Percentiles rank a stretch among this genome's conserved stretches.
These are phyloP conservation scores for Pseudonaja textilis DNA, from an alignment of 2,113 vertebrate genomes.

Conservation along the genomic window DNA sequence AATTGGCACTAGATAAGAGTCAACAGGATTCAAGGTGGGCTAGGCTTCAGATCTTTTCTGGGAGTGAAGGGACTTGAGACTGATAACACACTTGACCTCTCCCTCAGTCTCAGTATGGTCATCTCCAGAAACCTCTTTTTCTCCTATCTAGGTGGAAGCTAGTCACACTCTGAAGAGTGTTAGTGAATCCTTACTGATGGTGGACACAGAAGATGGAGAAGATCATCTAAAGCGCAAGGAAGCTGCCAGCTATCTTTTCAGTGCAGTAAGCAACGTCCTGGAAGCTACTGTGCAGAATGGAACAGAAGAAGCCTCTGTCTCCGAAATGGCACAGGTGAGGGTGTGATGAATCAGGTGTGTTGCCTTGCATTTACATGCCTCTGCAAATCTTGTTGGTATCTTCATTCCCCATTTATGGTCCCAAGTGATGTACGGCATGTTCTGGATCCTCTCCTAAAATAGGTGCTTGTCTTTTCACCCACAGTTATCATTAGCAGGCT, in stretches of 20 bases:
- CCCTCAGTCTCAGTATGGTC: background rate
- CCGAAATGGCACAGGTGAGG: constrained; percentile 56
- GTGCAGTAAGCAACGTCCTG: constrained; percentile 82
- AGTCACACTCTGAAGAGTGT: constrained; percentile 73
- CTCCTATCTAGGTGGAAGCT: constrained; percentile 73
- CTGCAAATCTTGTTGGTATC: background rate
- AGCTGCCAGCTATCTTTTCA: constrained; percentile 75
- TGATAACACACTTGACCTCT: background rate
- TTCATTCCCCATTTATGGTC: background rate
- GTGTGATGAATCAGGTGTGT: constrained; percentile 27
- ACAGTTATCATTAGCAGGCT: background rate
- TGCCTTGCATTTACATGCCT: background rate
- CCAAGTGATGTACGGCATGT: background rate
- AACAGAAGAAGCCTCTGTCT: constrained; percentile 26
- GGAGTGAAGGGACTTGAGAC: background rate
- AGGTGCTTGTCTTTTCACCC: background rate
- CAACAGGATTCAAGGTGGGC: background rate
- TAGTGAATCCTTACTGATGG: constrained; percentile 75
- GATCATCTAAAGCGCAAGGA: constrained; percentile 62
- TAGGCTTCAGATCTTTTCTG: background rate
- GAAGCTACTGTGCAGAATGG: constrained; percentile 68
- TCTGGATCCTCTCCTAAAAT: background rate
- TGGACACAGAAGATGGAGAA: constrained; percentile 57
- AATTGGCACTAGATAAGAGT: background rate
- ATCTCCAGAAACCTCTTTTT: background rate